Evolutionary conservation across 2,113 vertebrate genomes (phyloP).

Genomic region (Aphelocoma coerulescens): DNA sequence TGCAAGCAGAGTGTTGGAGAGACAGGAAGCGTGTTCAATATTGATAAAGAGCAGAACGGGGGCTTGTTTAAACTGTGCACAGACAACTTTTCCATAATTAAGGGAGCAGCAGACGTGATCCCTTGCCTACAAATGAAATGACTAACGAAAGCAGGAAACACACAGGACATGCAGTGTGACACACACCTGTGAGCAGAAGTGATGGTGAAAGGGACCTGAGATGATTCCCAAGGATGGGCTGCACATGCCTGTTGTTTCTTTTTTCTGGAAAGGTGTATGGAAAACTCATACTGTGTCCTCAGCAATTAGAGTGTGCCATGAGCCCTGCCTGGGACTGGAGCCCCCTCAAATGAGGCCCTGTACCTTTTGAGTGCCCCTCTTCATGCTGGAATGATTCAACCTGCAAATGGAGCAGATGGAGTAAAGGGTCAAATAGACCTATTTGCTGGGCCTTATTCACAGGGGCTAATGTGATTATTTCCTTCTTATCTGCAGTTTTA

Average conservation of each 20-base stretch:
- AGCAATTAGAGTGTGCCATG: not conserved
- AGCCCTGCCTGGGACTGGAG: not conserved
- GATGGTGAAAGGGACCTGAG: not conserved
- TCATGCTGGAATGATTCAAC: not conserved
- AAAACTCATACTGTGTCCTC: not conserved
- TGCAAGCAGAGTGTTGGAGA: conserved; percentile 24
- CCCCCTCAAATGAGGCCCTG: accelerated
- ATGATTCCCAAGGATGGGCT: not conserved
- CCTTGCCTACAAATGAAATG: conserved; percentile 2
- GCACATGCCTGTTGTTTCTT: accelerated
- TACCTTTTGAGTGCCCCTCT: not conserved
- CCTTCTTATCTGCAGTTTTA: not conserved
- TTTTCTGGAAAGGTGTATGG: accelerated
- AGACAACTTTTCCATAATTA: conserved; percentile 52
- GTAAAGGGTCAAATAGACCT: not conserved
- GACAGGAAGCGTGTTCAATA: conserved; percentile 33
- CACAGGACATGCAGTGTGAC: not conserved
- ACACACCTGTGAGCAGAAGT: not conserved
- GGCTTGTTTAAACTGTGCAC: conserved; percentile 21
- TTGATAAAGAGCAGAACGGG: conserved; percentile 40
- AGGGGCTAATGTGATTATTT: not conserved
- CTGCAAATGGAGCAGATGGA: not conserved
- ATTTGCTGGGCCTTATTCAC: accelerated
- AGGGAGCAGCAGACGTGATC: not conserved
- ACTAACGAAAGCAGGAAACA: not conserved